Evolutionary conservation across 2,888 invertebrate genomes (phyloP).

Genomic region (Lochmaea crataegi): DNA sequence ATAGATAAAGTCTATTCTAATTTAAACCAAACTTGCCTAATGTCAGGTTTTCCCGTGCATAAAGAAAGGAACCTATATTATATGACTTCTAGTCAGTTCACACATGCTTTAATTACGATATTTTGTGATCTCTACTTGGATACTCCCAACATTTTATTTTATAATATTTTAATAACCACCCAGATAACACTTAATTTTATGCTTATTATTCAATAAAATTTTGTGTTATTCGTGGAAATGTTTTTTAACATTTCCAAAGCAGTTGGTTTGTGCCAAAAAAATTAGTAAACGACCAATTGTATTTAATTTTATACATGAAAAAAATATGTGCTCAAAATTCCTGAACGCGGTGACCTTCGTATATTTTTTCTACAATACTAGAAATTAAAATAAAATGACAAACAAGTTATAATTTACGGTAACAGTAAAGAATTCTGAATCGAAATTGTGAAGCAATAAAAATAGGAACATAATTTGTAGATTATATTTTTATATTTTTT

Average conservation of each 20-base stretch:
- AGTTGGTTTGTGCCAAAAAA: constrained; percentile 50
- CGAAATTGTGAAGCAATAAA: too few relatives aligned
- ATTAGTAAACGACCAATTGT: constrained; percentile 44
- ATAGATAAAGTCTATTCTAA: not conserved
- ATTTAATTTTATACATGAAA: constrained; percentile 40
- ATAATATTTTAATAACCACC: not conserved
- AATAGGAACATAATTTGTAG: too few relatives aligned
- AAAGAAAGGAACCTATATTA: constrained; percentile 3
- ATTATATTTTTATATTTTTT: too few relatives aligned
- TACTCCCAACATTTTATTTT: constrained; percentile 26
- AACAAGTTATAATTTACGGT: not conserved
- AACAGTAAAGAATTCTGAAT: too few relatives aligned
- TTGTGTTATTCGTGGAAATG: not conserved
- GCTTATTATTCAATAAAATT: not conserved
- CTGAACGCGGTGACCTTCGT: constrained; percentile 16
- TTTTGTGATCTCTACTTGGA: constrained; percentile 50
- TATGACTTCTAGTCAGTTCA: constrained; percentile 52
- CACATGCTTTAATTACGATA: constrained; percentile 45
- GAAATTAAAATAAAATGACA: not conserved
- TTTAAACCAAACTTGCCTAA: too few relatives aligned
- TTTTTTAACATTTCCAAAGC: constrained; percentile 3
- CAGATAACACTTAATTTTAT: not conserved
- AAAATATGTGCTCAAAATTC: constrained; percentile 33
- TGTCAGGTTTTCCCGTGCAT: not conserved
- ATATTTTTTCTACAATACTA: not conserved